phyloP scores from a whole-genome alignment of 2,888 invertebrate species.

The Polydrusus tereticollis region DNA sequence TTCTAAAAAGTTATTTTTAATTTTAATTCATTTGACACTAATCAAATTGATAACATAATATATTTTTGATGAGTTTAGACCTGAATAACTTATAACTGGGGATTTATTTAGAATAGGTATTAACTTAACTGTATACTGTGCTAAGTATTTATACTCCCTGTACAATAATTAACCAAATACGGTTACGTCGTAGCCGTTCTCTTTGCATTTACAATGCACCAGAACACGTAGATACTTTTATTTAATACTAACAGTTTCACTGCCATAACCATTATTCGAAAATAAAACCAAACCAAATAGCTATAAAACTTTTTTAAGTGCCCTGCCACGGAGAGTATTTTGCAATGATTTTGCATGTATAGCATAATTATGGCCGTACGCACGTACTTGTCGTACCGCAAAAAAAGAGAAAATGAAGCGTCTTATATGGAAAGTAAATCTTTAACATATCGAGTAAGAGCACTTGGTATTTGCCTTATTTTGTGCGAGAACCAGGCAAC shows the following conservation, averaged over 20 bases:
- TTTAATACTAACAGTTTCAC: slow-evolving; percentile 42
- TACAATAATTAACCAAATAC: background rate
- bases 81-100: too few relatives aligned
- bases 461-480: slow-evolving; percentile 20
- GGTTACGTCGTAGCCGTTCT: slow-evolving; percentile 17
- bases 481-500: slow-evolving; percentile 3
- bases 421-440: slow-evolving; percentile 42
- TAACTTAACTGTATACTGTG: background rate
- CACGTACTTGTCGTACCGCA: slow-evolving; percentile 28
- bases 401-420: slow-evolving; percentile 35
- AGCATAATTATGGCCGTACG: slow-evolving; percentile 44
- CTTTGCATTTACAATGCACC: slow-evolving; percentile 24
- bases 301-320: slow-evolving; percentile 41
- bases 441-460: slow-evolving; percentile 42
- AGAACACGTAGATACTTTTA: slow-evolving; percentile 41
- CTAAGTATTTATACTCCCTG: background rate
- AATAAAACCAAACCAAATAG: slow-evolving; percentile 41
- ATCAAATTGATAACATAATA: too few relatives aligned
- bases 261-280: slow-evolving; percentile 48
- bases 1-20: too few relatives aligned
- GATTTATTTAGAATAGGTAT: background rate
- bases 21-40: too few relatives aligned
- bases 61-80: too few relatives aligned
- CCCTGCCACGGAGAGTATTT: slow-evolving; percentile 32
- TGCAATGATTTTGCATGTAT: slow-evolving; percentile 50